Base-by-base conservation (phyloP, 2,888 invertebrate species). In the Agelastica alni region DNA sequence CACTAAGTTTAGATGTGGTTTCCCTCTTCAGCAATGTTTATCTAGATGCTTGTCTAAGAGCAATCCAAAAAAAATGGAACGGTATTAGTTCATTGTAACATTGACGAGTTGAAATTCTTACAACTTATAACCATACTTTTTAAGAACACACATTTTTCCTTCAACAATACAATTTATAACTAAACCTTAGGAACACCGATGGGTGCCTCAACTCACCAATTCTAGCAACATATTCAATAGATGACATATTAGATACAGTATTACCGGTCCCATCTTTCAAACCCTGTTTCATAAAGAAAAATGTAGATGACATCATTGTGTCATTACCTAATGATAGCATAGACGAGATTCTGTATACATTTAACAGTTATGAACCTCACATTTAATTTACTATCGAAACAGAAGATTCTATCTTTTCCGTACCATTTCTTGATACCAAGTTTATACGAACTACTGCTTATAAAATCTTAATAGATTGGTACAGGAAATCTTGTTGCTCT, bases 381-480 rank as follows among this genome's bases (percentile, higher is more conserved):
- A 22, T 22, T 6, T 7, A 22, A 22, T 22, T 22, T 7, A 22
- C 22, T 7, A 22, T 22, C 22, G 22, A 22, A 22, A 1, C 7
- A 22, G 22, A 1, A 22, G 22, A 22, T 16, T 3, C 18, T 3
- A 3, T 10, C 6, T 4, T 20, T 5, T 20, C 39, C 4, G 48
- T 59, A 6, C 52, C 49, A 12, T 59, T 56, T 13, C 36, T 59
- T 5, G 54, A 61, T 30, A 61, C 56, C 5, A 59, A 20, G 30
- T 18, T 56, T 18, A 53, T 49, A 12, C 20, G 48, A 28, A 51
- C 39, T 5, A 16, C 3, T 2, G 14, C 28, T 12, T 51, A 56
- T 13, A 51, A 3, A 3, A 43, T 58, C 2, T 37, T 55, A 9
- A 14, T 56, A 13, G 51, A 61, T 32, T 59, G 57, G 55, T 59